A percentile compares a stretch with the other conserved stretches of the same genome.
These are phyloP conservation scores for Microcebus griseorufus DNA, from an alignment of 2,113 vertebrate species.

Conservation along the genomic window DNA sequence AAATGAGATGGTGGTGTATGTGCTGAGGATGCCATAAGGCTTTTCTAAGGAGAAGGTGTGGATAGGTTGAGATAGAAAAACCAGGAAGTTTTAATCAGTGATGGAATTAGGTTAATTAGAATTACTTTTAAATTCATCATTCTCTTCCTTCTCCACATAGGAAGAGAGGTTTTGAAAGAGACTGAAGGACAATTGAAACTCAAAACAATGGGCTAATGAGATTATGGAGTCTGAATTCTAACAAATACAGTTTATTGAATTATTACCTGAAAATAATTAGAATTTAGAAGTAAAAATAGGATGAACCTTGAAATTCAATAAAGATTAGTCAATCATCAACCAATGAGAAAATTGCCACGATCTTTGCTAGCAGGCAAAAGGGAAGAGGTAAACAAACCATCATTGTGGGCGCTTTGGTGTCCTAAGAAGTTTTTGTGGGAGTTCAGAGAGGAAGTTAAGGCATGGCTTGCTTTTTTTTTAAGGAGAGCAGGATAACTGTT, in stretches of 20 bases:
- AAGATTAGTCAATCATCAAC: background rate
- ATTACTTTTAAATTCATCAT: slow-evolving; percentile 12
- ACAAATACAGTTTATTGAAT: background rate
- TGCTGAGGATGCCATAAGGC: background rate
- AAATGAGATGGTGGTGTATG: background rate
- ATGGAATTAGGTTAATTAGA: slow-evolving; percentile 42
- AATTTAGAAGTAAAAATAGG: slow-evolving; percentile 27
- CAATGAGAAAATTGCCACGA: background rate
- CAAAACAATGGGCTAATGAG: background rate
- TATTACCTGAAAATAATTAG: background rate
- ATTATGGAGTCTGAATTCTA: background rate
- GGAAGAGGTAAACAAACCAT: background rate
- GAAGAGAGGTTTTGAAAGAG: slow-evolving; percentile 16
- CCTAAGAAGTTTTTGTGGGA: background rate
- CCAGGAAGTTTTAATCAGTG: background rate
- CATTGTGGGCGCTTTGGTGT: no score
- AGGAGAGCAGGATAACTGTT: background rate
- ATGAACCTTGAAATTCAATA: background rate
- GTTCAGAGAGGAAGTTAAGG: background rate
- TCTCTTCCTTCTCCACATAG: background rate
- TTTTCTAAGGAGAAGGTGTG: background rate
- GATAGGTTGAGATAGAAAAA: background rate
- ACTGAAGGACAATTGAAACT: background rate
- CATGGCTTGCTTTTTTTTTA: background rate
- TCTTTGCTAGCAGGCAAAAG: background rate